These are phyloP conservation scores for Spodoptera picta DNA, from an alignment of 2,888 invertebrate species.

Conservation along the genomic window DNA sequence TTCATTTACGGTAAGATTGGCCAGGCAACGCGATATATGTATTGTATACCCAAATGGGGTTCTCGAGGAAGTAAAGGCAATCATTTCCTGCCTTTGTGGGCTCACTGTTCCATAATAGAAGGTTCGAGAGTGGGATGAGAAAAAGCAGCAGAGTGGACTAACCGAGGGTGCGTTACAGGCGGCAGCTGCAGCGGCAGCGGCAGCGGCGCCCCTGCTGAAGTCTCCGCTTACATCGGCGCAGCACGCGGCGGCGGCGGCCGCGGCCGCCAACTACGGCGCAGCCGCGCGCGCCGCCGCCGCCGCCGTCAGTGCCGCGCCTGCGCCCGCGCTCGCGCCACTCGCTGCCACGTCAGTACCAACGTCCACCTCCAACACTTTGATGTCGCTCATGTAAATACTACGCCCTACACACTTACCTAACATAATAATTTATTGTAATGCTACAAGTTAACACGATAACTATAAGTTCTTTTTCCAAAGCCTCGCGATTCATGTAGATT, in stretches of 20 bases:
- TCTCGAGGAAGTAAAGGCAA: constrained; percentile 10
- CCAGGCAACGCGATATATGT: constrained; percentile 8
- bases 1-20: constrained; percentile 45
- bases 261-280: constrained; percentile 95
- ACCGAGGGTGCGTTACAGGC: constrained; percentile 74
- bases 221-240: constrained; percentile 95
- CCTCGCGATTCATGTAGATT: no score
- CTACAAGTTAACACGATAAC: no score
- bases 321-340: constrained; percentile 87
- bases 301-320: constrained; percentile 90
- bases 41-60: constrained; percentile 11
- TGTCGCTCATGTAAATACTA: constrained; percentile 45
- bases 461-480: no score
- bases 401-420: constrained; percentile 32
- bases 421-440: constrained; percentile 1
- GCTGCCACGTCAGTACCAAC: constrained; percentile 74
- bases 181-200: constrained; percentile 91
- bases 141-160: not conserved
- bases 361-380: constrained; percentile 46
- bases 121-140: not conserved
- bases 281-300: constrained; percentile 95
- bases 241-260: constrained; percentile 96
- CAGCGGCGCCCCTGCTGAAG: constrained; percentile 94
- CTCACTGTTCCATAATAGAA: constrained; percentile 71
- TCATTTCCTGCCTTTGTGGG: constrained; percentile 68